These are phyloP conservation scores for Podarcis muralis DNA, from an alignment of 2,113 vertebrate genomes.

Conservation along the genomic window DNA sequence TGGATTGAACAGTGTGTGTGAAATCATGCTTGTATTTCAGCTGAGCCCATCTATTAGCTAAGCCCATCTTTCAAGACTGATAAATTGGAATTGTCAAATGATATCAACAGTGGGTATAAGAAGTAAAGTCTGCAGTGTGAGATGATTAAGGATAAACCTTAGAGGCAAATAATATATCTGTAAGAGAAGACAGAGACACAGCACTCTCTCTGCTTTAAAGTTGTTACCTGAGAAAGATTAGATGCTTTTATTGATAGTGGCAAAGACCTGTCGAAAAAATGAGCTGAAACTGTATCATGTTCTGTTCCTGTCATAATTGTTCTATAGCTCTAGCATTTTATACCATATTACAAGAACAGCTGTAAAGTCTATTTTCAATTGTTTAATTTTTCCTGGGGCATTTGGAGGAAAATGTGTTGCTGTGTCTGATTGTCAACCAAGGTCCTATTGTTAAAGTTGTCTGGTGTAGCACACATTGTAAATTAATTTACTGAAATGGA, in stretches of 20 bases:
- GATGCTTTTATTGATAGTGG: not conserved
- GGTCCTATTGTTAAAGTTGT: not conserved
- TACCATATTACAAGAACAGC: not conserved
- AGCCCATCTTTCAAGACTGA: not conserved
- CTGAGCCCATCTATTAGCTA: not conserved
- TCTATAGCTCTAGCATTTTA: not conserved
- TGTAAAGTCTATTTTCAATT: not conserved
- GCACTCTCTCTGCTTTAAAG: not conserved
- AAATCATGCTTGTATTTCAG: not conserved
- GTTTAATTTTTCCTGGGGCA: not conserved
- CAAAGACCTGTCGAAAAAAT: not conserved
- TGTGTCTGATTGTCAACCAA: not conserved
- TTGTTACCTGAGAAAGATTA: not conserved
- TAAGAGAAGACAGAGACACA: not conserved
- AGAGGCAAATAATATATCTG: not conserved
- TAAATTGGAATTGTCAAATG: not conserved
- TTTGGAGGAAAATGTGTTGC: not conserved
- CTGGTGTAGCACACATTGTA: not conserved
- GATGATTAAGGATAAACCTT: not conserved
- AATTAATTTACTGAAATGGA: not conserved
- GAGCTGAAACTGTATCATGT: not conserved
- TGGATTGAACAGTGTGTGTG: not conserved
- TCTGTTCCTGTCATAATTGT: not conserved
- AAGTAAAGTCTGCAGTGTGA: not conserved
- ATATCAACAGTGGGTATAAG: conserved; percentile 5